These are phyloP conservation scores for Rhynchophorus ferrugineus DNA, from an alignment of 1,140 invertebrate genomes.

Conservation along the genomic window DNA sequence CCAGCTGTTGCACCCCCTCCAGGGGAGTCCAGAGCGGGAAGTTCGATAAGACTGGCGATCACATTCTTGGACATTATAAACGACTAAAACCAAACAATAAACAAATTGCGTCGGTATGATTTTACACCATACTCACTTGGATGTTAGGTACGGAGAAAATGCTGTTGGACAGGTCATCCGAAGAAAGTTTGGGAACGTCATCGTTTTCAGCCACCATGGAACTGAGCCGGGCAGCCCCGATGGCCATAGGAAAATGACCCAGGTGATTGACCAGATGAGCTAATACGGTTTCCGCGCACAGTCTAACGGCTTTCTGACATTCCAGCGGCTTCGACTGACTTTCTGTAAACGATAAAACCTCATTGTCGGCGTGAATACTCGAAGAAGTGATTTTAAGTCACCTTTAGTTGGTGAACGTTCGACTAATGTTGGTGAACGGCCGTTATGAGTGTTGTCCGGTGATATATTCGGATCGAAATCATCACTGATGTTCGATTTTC, in stretches of 20 bases:
- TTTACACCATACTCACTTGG: slow-evolving; percentile 44
- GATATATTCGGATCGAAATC: slow-evolving; percentile 66
- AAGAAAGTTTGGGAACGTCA: slow-evolving; percentile 69
- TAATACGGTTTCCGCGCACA: slow-evolving; percentile 64
- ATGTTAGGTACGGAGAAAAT: slow-evolving; percentile 83
- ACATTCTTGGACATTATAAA: slow-evolving; percentile 79
- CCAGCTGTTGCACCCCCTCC: slow-evolving; percentile 77
- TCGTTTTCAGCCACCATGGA: slow-evolving; percentile 88
- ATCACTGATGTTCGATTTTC: slow-evolving; percentile 41
- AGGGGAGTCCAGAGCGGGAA: slow-evolving; percentile 77
- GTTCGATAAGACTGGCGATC: slow-evolving; percentile 84
- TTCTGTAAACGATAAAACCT: slow-evolving; percentile 23
- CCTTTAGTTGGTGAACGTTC: slow-evolving; percentile 11
- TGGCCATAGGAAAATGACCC: slow-evolving; percentile 83
- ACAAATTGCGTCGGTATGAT: not conserved
- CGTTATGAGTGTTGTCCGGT: slow-evolving; percentile 54
- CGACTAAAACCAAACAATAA: slow-evolving; percentile 55
- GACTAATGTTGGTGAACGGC: slow-evolving; percentile 8
- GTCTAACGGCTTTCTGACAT: slow-evolving; percentile 49
- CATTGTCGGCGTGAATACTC: too few relatives aligned
- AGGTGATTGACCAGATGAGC: slow-evolving; percentile 80
- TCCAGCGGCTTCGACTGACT: slow-evolving; percentile 37
- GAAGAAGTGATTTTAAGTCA: not conserved
- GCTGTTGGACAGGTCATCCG: slow-evolving; percentile 66
- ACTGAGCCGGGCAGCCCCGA: slow-evolving; percentile 73